These are phyloP conservation scores for Xiphorhynchus elegans DNA, from an alignment of 2,113 vertebrate species.

Conservation along the genomic window DNA sequence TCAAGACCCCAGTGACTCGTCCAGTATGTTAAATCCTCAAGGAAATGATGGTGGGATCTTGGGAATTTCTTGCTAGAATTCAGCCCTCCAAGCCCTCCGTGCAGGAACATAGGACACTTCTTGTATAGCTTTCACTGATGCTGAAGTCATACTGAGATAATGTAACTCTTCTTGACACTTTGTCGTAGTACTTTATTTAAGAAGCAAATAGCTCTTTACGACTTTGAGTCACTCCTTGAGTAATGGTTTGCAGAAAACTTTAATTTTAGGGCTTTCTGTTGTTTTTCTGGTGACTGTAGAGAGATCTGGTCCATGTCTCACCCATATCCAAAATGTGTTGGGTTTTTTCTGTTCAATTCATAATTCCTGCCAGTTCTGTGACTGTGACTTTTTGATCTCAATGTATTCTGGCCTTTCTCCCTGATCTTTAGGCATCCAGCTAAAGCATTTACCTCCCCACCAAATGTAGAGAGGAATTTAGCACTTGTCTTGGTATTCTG, in stretches of 20 bases:
- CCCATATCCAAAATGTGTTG: not conserved
- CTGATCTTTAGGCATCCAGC: not conserved
- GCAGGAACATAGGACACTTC: not conserved
- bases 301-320: not conserved
- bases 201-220: not conserved
- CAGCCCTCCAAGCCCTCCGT: not conserved
- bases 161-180: not conserved
- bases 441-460: not conserved
- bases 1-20: not conserved
- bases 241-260: not conserved
- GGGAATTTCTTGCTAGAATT: not conserved
- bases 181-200: not conserved
- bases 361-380: not conserved
- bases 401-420: not conserved
- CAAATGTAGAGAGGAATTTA: not conserved
- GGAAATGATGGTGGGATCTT: not conserved
- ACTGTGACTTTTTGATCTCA: not conserved
- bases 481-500: not conserved
- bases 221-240: not conserved
- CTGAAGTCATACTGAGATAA: not conserved
- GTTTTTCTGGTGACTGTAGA: not conserved
- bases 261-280: not conserved
- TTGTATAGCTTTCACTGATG: not conserved
- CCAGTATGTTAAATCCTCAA: not conserved
- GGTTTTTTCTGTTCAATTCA: not conserved